Percentiles rank a stretch among this genome's conserved stretches.
Evolutionary conservation across 2,888 invertebrate genomes (phyloP).

Genomic region (Dolichomitus sp.): DNA sequence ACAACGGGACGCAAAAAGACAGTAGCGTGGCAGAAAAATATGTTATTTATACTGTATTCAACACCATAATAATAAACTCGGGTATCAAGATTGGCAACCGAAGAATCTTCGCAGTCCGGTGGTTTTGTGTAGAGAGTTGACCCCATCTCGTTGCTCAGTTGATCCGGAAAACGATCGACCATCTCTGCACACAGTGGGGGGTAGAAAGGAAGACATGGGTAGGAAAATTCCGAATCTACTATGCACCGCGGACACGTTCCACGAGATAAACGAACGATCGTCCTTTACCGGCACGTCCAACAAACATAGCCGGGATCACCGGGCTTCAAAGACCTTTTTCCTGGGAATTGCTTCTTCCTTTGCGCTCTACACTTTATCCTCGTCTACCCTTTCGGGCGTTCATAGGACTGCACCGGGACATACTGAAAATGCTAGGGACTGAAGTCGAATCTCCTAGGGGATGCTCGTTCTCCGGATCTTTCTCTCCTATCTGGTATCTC

Average conservation of each 20-base stretch:
- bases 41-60: not conserved
- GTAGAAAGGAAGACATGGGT: not conserved
- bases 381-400: slow-evolving; percentile 11
- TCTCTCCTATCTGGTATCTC: slow-evolving; percentile 11
- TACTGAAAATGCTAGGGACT: not conserved
- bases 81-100: not conserved
- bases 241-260: slow-evolving; percentile 52
- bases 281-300: slow-evolving; percentile 60
- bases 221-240: slow-evolving; percentile 26
- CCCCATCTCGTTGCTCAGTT: not conserved
- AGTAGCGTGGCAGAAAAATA: not conserved
- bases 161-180: slow-evolving; percentile 8
- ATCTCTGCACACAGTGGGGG: not conserved
- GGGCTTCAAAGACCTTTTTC: slow-evolving; percentile 46
- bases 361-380: not conserved
- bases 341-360: slow-evolving; percentile 38
- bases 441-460: slow-evolving; percentile 13
- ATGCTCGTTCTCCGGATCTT: slow-evolving; percentile 25
- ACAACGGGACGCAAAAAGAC: no score
- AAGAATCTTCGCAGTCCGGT: slow-evolving; percentile 8
- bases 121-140: slow-evolving; percentile 7
- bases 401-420: not conserved
- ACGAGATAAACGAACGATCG: slow-evolving; percentile 54
- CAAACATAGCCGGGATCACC: slow-evolving; percentile 62
- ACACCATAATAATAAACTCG: not conserved